Percentiles rank a stretch among this genome's conserved stretches.
Conservation (phyloP, 2,113 vertebrate genomes). For the Phaetusa simplex region DNA sequence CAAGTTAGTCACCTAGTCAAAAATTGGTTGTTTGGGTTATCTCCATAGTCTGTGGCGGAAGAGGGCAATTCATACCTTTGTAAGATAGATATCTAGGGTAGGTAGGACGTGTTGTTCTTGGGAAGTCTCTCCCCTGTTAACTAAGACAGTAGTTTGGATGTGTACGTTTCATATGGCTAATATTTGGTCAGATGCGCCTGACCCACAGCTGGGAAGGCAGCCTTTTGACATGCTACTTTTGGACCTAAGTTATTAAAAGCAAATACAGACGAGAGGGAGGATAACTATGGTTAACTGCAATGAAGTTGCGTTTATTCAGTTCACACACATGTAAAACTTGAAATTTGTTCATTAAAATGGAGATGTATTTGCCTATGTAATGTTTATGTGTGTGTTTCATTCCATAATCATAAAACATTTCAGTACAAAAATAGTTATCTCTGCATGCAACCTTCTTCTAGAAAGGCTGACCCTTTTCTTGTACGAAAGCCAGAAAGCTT, state of each 20-base stretch:
- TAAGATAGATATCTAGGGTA: neutral
- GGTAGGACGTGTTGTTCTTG: neutral
- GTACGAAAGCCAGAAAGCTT: neutral
- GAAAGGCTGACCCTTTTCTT: neutral
- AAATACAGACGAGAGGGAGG: neutral
- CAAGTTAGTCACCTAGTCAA: neutral
- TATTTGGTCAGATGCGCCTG: neutral
- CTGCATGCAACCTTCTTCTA: neutral
- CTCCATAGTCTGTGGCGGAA: neutral
- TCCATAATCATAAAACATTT: neutral
- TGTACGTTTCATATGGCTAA: neutral
- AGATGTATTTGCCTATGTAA: neutral
- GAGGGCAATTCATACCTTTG: neutral
- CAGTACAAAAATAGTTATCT: neutral
- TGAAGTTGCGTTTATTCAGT: neutral
- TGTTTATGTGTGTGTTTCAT: neutral
- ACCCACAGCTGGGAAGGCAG: neutral
- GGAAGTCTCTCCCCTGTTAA: neutral
- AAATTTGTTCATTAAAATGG: neutral
- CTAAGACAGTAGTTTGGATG: neutral
- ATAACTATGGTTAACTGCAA: neutral
- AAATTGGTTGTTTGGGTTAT: neutral
- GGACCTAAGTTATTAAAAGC: neutral
- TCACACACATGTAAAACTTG: neutral
- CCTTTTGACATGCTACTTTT: neutral